Evolutionary conservation across 1,140 invertebrate genomes (phyloP).

Genomic region (fruit fly (Drosophila melanogaster)): Release_6_plus_ISO1_MT NT_033777.3:18962501-18963000

Average conservation of each 20-base stretch:
- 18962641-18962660: constrained; percentile 18
- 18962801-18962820: constrained; percentile 2
- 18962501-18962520: constrained; percentile 69
- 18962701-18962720: constrained; percentile 12
- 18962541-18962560: constrained; percentile 22
- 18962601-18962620: constrained; percentile 39
- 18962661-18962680: background rate
- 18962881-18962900: constrained; percentile 76
- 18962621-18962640: constrained; percentile 33
- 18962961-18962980: constrained; percentile 58
- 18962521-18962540: constrained; percentile 11
- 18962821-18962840: background rate
- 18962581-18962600: constrained; percentile 31
- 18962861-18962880: constrained; percentile 48
- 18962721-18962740: constrained; percentile 26
- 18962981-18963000: background rate
- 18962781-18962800: constrained; percentile 16
- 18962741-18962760: constrained; percentile 36
- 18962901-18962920: constrained; percentile 78
- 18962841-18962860: constrained; percentile 62
- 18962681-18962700: constrained; percentile 14
- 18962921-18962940: constrained; percentile 68
- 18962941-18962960: constrained; percentile 72
- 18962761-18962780: constrained; percentile 28
- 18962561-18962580: constrained; percentile 16